These are phyloP conservation scores for Caranx ignobilis DNA, from an alignment of 2,113 vertebrate genomes.

Conservation along the genomic window DNA sequence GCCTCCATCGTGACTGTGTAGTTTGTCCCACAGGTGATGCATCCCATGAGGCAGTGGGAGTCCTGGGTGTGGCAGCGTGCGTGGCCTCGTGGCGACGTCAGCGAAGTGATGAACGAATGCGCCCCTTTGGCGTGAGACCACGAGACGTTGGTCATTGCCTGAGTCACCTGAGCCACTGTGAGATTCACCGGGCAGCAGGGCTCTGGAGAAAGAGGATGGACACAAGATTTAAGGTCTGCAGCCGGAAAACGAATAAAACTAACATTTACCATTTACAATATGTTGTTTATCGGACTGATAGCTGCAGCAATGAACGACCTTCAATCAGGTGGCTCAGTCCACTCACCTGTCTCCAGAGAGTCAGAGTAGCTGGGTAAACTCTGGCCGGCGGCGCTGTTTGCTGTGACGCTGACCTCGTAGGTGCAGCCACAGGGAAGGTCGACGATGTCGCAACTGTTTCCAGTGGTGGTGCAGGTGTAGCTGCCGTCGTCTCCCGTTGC, in stretches of 20 bases:
- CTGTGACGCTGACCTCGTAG: constrained; percentile 86
- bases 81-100: constrained; percentile 86
- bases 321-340: background rate
- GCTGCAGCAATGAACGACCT: no score
- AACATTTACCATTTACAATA: no score
- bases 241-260: no score
- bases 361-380: constrained; percentile 92
- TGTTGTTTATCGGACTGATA: no score
- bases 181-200: constrained; percentile 90
- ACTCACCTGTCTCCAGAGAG: constrained; percentile 88
- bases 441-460: constrained; percentile 82
- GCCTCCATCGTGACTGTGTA: constrained; percentile 90
- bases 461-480: constrained; percentile 81
- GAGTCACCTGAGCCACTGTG: constrained; percentile 86
- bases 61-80: constrained; percentile 91
- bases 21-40: constrained; percentile 90
- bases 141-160: constrained; percentile 89
- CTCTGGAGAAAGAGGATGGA: constrained; percentile 69
- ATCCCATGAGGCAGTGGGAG: constrained; percentile 92
- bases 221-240: no score
- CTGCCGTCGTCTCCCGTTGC: constrained; percentile 58
- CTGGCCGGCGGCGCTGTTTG: constrained; percentile 81
- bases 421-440: constrained; percentile 88
- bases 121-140: constrained; percentile 89
- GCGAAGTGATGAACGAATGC: constrained; percentile 81